phyloP scores from a whole-genome alignment of 2,888 invertebrate species.

The Chrysotoxum bicinctum region DNA sequence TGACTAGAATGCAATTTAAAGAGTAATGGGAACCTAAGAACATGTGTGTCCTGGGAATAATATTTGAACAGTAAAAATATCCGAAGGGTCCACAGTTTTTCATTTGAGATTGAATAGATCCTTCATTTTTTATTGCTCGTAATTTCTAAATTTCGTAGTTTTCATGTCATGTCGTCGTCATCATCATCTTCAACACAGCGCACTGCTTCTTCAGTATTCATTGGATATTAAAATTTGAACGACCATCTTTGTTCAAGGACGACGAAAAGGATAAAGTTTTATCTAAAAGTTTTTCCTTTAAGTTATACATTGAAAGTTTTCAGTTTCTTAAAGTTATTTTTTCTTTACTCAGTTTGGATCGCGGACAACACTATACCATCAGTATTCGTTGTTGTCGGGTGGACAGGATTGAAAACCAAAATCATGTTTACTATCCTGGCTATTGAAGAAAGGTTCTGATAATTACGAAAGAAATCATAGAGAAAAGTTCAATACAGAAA shows the following conservation, averaged over 20 bases:
- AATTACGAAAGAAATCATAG: constrained; percentile 57
- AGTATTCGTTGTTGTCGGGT: constrained; percentile 1
- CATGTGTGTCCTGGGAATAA: too few relatives aligned
- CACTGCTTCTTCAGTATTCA: constrained; percentile 49
- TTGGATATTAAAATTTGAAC: constrained; percentile 66
- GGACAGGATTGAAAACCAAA: constrained; percentile 39
- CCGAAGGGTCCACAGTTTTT: background rate
- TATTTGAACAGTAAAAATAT: background rate
- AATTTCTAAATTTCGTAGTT: background rate
- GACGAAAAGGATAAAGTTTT: constrained; percentile 46
- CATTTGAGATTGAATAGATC: background rate
- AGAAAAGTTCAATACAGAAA: constrained; percentile 32
- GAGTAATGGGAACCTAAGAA: too few relatives aligned
- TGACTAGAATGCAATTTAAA: too few relatives aligned
- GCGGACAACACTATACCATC: constrained; percentile 4
- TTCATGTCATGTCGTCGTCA: constrained; percentile 7
- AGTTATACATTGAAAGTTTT: constrained; percentile 41
- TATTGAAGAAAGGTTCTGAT: constrained; percentile 61
- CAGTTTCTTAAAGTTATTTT: background rate
- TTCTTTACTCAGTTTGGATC: constrained; percentile 6
- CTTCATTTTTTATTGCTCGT: background rate
- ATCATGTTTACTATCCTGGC: constrained; percentile 59
- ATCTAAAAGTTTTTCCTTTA: constrained; percentile 42
- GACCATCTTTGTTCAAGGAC: constrained; percentile 16
- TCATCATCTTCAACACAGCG: constrained; percentile 9